Evolutionary conservation across 2,113 vertebrate genomes (phyloP).

Genomic region (Sphaerodactylus townsendi): DNA sequence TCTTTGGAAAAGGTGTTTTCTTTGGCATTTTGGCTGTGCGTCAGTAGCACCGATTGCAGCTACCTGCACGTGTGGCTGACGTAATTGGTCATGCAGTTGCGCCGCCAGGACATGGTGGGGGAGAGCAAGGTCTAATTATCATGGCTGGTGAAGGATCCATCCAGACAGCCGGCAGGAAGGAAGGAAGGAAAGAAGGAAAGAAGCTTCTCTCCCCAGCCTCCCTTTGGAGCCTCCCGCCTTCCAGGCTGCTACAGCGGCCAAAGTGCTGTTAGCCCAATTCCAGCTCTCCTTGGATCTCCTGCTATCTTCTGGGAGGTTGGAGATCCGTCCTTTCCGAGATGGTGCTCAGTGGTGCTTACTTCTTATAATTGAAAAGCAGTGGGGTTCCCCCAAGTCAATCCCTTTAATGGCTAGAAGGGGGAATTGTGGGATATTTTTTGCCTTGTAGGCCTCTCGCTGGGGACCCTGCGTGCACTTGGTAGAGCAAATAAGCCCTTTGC

Average conservation of each 20-base stretch:
- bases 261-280: background rate
- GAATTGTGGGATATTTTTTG: background rate
- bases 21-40: background rate
- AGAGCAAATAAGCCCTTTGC: background rate
- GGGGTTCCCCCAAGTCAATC: rapidly evolving
- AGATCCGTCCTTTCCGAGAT: background rate
- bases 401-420: slow-evolving; percentile 6
- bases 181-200: too few species aligned
- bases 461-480: background rate
- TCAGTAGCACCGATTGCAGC: background rate
- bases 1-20: background rate
- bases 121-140: too few species aligned
- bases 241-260: rapidly evolving
- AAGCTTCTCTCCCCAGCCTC: background rate
- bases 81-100: background rate
- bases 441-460: background rate
- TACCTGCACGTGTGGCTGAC: background rate
- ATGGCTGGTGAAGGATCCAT: too few species aligned
- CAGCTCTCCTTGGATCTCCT: background rate
- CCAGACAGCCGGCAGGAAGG: background rate
- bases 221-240: background rate
- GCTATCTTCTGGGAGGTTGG: background rate
- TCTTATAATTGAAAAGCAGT: background rate
- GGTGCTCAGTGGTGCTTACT: background rate
- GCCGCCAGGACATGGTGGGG: background rate